Evolutionary conservation across 1,140 invertebrate genomes (phyloP), one percentile per base, ranked within the genome.

Genomic region (Drosophila albomicans): DNA sequence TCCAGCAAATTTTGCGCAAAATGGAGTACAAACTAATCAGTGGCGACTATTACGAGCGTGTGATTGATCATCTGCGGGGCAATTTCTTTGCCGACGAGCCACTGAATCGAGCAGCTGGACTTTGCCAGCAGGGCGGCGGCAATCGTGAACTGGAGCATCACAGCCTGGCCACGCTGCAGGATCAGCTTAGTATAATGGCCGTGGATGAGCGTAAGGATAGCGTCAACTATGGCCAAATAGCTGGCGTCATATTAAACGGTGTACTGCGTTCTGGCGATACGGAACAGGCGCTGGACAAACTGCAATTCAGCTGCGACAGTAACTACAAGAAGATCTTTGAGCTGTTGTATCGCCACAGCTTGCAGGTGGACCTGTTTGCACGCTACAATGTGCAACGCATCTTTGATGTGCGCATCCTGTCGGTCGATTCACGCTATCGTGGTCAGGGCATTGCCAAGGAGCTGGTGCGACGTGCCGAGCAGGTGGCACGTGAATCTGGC

Each of bases 81-180:
- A 95, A 94, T 74, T 96, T 96, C 93, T 97, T 97, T 91, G 94
- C 95, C 2, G 96, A 97, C 79, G 96, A 97, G 89, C 96, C 96
- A 0, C 93, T 97, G 6, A 97, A 97, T 91, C 94, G 94, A 62
- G 95, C 96, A 0, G 95, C 96, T n/a, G 94, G 93, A 10, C 93
- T 97, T 0, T 96, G 96, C 75, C 74, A 92, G 5, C 93, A 94
- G 0, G 96, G 96, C 0, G 93, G 95, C 67, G 93, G 95, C 0
- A 96, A 97, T 80, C 92, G 92, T 0, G 95, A 96, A 20, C 93
- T 97, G n/a, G 96, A 97, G 91, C 92, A 94, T n/a, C 95, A 96
- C 77, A 96, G 96, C 75, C 79, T 95, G 11, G 91, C 93, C 4
- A 96, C 96, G 15, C 93, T 97, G 57, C 93, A 94, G 49, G 96